Evolutionary conservation across 92 coral and sea anemone genomes (phyloP).

Genomic region (Epizoanthus fatuus): DNA sequence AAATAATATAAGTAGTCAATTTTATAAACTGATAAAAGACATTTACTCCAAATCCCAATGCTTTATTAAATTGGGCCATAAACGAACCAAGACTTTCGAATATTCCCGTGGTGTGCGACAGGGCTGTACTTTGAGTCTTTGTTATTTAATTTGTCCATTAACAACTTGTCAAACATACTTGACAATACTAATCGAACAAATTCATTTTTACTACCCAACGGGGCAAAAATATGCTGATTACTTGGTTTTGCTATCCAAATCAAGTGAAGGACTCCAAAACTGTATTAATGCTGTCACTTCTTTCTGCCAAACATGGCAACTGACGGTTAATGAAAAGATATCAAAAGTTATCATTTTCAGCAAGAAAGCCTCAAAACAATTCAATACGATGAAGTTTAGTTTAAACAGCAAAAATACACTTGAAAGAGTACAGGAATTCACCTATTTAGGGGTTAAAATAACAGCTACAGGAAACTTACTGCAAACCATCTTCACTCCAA

Average conservation of each 20-base stretch:
- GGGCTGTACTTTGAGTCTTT: conserved; percentile 47
- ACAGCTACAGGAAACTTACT: no score
- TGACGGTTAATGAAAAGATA: conserved; percentile 30
- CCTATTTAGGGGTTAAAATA: no score
- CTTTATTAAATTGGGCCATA: conserved; percentile 24
- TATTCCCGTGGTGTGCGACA: conserved; percentile 56
- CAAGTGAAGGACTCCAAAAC: conserved; percentile 43
- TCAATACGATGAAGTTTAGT: no score
- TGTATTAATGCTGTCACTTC: conserved; percentile 8
- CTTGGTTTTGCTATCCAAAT: conserved; percentile 45
- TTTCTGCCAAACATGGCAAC: conserved; percentile 33
- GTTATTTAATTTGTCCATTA: conserved; percentile 47
- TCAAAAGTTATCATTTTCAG: conserved; percentile 39
- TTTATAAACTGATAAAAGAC: conserved; percentile 25
- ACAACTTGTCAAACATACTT: conserved; percentile 31
- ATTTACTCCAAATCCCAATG: conserved; percentile 51
- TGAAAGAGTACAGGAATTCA: no score
- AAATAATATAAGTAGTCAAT: conserved; percentile 38
- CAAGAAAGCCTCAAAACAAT: conserved; percentile 26
- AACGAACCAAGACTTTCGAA: conserved; percentile 27
- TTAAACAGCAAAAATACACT: no score
- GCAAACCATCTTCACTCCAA: no score
- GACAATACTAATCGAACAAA: conserved; percentile 14
- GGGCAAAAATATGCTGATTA: conserved; percentile 43
- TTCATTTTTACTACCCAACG: conserved; percentile 44